phyloP scores from a whole-genome alignment of 2,888 invertebrate species.

The Drosophila putrida region DNA sequence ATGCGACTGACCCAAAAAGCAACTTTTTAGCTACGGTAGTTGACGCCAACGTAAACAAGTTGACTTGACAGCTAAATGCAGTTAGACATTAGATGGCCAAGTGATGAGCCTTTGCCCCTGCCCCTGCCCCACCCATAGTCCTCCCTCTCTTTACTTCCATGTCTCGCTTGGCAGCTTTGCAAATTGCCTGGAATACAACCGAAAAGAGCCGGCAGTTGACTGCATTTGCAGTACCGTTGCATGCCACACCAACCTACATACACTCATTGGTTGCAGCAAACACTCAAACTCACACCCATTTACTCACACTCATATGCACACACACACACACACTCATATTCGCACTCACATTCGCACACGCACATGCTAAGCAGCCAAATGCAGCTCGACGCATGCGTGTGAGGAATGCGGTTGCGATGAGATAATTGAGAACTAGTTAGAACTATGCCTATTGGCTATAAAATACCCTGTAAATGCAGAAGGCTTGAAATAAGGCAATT shows the following conservation, averaged over 20 bases:
- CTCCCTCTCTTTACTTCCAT: background rate
- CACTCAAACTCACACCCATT: conserved; percentile 35
- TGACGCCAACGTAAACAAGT: conserved; percentile 71
- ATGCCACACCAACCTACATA: conserved; percentile 80
- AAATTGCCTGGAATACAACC: conserved; percentile 59
- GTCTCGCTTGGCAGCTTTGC: conserved; percentile 46
- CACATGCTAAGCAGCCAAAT: conserved; percentile 62
- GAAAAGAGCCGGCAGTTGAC: conserved; percentile 58
- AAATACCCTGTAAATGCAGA: conserved; percentile 29
- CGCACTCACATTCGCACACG: conserved; percentile 21
- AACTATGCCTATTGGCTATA: background rate
- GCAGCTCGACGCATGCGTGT: conserved; percentile 54
- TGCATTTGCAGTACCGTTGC: conserved; percentile 67
- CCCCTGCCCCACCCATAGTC: background rate
- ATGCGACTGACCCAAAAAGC: conserved; percentile 66
- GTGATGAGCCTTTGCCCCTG: conserved; percentile 64
- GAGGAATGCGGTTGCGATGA: conserved; percentile 66
- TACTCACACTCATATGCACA: conserved; percentile 17
- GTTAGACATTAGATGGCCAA: conserved; percentile 76
- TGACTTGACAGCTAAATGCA: conserved; percentile 73
- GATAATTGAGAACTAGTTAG: conserved; percentile 67
- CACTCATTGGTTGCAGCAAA: conserved; percentile 32
- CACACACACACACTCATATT: conserved; percentile 26
- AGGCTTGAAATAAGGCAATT: background rate
- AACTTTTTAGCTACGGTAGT: conserved; percentile 60